Evolutionary conservation across 2,797 vertebrate genomes (phyloP).

Genomic region (Rachycentron canadum): DNA sequence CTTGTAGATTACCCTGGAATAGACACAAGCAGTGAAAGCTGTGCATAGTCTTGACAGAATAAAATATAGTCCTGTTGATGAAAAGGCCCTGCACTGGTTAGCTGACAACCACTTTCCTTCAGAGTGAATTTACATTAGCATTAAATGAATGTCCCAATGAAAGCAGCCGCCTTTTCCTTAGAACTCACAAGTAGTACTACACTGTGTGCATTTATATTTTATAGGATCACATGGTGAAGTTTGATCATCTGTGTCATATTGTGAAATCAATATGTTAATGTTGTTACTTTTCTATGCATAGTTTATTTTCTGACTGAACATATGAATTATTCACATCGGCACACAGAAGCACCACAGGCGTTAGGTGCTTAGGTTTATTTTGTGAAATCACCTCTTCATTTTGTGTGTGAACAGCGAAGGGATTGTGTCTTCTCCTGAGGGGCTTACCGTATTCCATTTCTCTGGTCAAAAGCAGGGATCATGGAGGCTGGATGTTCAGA

Average conservation of each 20-base stretch:
- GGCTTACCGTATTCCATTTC: constrained; percentile 94
- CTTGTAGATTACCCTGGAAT: constrained; percentile 95
- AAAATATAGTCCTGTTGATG: constrained; percentile 51
- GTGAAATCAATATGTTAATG: constrained; percentile 74
- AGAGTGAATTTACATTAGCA: constrained; percentile 66
- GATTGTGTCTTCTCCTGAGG: constrained; percentile 35
- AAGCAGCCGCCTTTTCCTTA: constrained; percentile 51
- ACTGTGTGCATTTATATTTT: constrained; percentile 66
- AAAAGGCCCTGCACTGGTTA: constrained; percentile 58
- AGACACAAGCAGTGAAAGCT: constrained; percentile 60
- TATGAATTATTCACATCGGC: constrained; percentile 64
- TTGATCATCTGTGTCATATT: constrained; percentile 62
- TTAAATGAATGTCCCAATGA: constrained; percentile 59
- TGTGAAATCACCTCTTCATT: constrained; percentile 54
- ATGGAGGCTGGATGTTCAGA: constrained; percentile 95
- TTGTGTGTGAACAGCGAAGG: constrained; percentile 44
- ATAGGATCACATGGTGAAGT: constrained; percentile 60
- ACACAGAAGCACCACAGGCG: constrained; percentile 27
- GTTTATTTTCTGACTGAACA: constrained; percentile 20
- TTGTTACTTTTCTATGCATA: constrained; percentile 50
- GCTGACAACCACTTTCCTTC: constrained; percentile 64
- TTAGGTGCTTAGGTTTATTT: constrained; percentile 51
- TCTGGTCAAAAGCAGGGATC: constrained; percentile 97
- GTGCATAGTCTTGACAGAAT: constrained; percentile 52
- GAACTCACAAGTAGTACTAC: constrained; percentile 45